phyloP scores from a whole-genome alignment of 2,888 invertebrate genomes.

The Amphimallon solstitiale region DNA sequence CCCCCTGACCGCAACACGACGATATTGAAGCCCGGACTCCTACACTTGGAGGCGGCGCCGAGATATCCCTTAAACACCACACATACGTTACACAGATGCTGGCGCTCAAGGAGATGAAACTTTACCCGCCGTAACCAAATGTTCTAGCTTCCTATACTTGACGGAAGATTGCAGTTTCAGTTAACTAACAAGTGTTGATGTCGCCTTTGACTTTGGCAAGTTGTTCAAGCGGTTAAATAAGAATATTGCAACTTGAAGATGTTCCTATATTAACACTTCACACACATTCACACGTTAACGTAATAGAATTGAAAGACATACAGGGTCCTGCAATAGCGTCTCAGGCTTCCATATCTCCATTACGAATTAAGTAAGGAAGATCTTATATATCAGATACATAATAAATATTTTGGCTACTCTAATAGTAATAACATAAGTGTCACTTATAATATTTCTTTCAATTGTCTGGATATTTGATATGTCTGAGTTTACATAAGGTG shows the following conservation, averaged over 20 bases:
- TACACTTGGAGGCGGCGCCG: background rate
- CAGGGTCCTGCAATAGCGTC: too few species aligned
- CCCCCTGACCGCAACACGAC: conserved; percentile 46
- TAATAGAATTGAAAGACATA: too few species aligned
- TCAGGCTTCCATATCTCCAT: too few species aligned
- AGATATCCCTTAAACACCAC: background rate
- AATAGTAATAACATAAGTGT: too few species aligned
- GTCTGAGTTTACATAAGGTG: too few species aligned
- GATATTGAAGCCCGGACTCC: conserved; percentile 45
- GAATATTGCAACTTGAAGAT: background rate
- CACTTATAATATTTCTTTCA: too few species aligned
- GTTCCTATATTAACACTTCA: too few species aligned
- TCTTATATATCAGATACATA: too few species aligned
- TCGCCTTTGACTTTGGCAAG: conserved; percentile 4
- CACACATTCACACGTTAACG: too few species aligned
- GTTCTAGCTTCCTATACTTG: conserved; percentile 10
- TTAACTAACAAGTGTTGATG: conserved; percentile 25
- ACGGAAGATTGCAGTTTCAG: conserved; percentile 27
- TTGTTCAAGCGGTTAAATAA: background rate
- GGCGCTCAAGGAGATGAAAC: background rate
- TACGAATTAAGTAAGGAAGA: too few species aligned
- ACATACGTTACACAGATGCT: background rate
- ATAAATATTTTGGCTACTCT: too few species aligned
- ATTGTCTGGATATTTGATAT: too few species aligned
- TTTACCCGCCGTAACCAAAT: conserved; percentile 24